Evolutionary conservation across 2,113 vertebrate species (phyloP), one percentile per base, ranked within the genome.

Genomic region (Crocuta crocuta): DNA sequence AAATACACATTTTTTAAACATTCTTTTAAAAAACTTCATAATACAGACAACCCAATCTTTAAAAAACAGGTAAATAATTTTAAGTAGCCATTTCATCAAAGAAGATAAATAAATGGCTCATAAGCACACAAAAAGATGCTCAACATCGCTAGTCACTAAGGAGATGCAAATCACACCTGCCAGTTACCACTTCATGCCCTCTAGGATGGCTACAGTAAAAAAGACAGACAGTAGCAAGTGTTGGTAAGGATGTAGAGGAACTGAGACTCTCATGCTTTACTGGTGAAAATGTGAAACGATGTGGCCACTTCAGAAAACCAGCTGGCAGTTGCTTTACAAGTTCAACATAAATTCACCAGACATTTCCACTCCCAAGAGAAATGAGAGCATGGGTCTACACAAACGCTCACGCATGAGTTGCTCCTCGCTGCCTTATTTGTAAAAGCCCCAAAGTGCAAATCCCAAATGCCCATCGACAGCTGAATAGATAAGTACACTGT

Each of bases 311-410:
- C 10, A 10, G 26, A 84, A 94, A 94, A 92, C 39, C 58, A 70
- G 48, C 43, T 87, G 61, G 31, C 39, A 73, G 17, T 86, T 58
- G 70, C 53, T 94, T 90, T 10, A 68, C 70, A 89, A 81, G 35
- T 70, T 74, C 91, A 73, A 73, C 19, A 31, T 63, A 83, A 73
- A 76, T 92, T 68, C 63, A 92, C 71, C 35, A 45, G 4, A 76
- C 33, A 89, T 91, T 93, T 93, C 43, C 12, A 80, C 76, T 74
- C 26, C 61, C 68, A 68, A 76, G 63, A 95, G 26, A 93, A 96
- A 91, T 53, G 16, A 91, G 88, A 95, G 84, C n/a, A 31, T 15
- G 50, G 12, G 19, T 31, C 24, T 35, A 39, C 39, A 76, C n/a
- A 88, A 80, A 88, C n/a, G 81, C 28, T 66, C 81, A 15, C 35